Base-by-base conservation (phyloP, 2,888 invertebrate species). In the Sussaba pulchella region DNA sequence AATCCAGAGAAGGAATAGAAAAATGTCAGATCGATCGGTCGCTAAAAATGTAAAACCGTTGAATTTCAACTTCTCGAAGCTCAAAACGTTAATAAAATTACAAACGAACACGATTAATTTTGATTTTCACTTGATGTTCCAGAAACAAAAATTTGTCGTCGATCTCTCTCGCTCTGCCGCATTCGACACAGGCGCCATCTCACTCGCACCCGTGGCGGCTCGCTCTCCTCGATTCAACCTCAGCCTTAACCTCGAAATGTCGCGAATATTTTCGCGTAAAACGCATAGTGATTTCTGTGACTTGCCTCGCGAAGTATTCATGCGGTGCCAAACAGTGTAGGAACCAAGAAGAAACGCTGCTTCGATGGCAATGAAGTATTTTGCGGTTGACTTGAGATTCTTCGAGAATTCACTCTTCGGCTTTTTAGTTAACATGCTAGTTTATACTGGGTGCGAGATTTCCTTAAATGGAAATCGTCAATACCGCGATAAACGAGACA, bases 231-330 rank as follows among this genome's bases (percentile, higher is more conserved):
- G 26, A 24, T 5, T 52, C 26, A 52, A 24, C 52, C 39, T 12
- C 19, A 61, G 4, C 31, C 17, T 8, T 86, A 87, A 88, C 84
- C 85, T 86, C 54, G 83, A 83, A 86, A 36, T 31, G 43, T 10
- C 19, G 36, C 26, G 31, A 31, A 31, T 31, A 21, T 54, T 17
- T 45, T 17, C 12, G 63, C 36, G 47, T 26, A 63, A n/a, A 12
- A 19, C 14, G 31, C 26, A n/a, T 31, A 73, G 73, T 54, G 43
- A 67, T 59, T 77, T 64, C 71, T 76, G 77, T 78, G 86, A 91
- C 93, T 92, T 92, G 96, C 97, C 95, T 94, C 95, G 94, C 87
- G 95, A 94, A 64, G 94, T 94, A 89, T 96, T 96, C 91, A 96
- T 93, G 92, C 94, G 94, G 89, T 93, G 93, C 94, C 95, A 97